Base-by-base conservation (phyloP, 2,113 vertebrate species). In the Cyanoderma ruficeps region DNA sequence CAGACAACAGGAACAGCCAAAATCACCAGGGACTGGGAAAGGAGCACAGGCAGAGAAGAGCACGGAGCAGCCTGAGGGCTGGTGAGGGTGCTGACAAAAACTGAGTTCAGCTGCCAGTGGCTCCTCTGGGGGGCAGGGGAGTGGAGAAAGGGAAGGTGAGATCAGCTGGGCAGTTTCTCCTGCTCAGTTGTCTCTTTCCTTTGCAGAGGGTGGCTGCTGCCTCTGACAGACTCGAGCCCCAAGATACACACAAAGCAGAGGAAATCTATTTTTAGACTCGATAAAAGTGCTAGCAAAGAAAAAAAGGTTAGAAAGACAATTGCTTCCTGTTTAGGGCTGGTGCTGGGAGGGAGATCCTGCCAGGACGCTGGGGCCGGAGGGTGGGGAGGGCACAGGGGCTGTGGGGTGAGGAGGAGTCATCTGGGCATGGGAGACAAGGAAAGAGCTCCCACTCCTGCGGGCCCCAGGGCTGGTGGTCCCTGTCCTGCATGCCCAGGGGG, bases 311-410 rank as follows among this genome's bases (percentile, higher is more conserved):
- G 47, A 86, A 94, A 90, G 85, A 87, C 82, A 96, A 89, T 79
- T 53, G 37, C 44, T 95, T 96, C 94, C 94, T 90, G 68, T 68
- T 87, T 87, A 70, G 81, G 53, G 70, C 78, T 78, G 55, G 55
- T 80, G 39, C 46, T 78, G 57, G 72, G 68, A 77, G 74, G 92
- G 85, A 84, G 47, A 56, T 44, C 44, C 89, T 86, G 77, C 35
- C 56, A 19, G 82, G 86, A 41, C 11, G 8, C 69, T 42, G 79
- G 67, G 72, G 39, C 53, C 1, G 0, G 72, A 39, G 74, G 75
- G 56, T 2, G 2, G 53, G 70, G 35, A 53, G 55, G 27, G 72
- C 61, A 47, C n/a, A 14, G 50, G 31, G 55, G 35, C 57, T 35
- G 37, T 3, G 31, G 17, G 60, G 10, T 7, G 46, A 55, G 67